Percentiles rank a stretch among this genome's conserved stretches.
These are phyloP conservation scores for Conistra vaccinii DNA, from an alignment of 2,888 invertebrate genomes.

Conservation along the genomic window DNA sequence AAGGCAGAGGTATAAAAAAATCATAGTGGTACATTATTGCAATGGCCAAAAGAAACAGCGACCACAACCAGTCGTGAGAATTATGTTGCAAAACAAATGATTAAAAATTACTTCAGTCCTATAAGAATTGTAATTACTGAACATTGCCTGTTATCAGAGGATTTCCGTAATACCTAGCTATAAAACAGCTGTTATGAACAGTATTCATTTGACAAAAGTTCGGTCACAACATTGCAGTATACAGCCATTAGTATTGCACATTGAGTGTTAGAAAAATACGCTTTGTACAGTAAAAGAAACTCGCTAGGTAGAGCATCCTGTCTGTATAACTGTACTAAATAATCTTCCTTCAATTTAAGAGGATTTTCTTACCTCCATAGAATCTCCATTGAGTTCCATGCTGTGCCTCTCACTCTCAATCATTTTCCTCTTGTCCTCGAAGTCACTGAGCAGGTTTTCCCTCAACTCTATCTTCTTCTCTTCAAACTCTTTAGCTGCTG, in stretches of 20 bases:
- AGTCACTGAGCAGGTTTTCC: constrained; percentile 96
- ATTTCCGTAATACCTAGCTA: background rate
- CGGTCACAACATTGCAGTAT: background rate
- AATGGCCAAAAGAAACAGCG: no score
- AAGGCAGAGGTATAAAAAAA: no score
- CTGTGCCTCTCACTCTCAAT: constrained; percentile 97
- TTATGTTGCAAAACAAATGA: no score
- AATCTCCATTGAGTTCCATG: constrained; percentile 97
- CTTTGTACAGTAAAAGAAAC: background rate
- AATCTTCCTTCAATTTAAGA: background rate
- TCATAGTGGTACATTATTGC: no score
- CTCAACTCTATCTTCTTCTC: constrained; percentile 98
- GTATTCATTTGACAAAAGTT: no score
- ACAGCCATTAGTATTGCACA: background rate
- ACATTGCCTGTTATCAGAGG: background rate
- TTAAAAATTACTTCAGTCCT: no score
- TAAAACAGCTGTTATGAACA: background rate
- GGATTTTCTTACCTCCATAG: constrained; percentile 92
- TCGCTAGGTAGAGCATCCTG: background rate
- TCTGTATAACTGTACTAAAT: background rate
- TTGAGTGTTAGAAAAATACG: background rate
- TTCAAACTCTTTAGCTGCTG: constrained; percentile 97
- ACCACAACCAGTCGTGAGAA: no score
- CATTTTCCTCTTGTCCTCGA: constrained; percentile 97
- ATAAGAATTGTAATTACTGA: background rate